Evolutionary conservation across 2,113 vertebrate genomes (phyloP), one percentile per base, ranked within the genome.

Genomic region (Thamnaconus septentrionalis): DNA sequence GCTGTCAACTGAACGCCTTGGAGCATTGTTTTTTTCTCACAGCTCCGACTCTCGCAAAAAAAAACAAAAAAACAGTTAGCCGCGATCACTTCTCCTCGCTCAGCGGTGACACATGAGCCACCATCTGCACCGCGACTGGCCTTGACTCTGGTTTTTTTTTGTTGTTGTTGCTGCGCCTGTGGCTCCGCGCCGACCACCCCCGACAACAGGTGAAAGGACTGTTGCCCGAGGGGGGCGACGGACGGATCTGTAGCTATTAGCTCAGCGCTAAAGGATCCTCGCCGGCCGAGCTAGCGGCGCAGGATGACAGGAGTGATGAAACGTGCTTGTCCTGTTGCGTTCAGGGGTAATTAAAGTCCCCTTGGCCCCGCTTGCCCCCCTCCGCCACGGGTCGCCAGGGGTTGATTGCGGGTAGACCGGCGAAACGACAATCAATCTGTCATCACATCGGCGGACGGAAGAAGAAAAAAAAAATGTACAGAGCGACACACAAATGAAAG

Each of bases 191-290:
- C 3, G 5, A 40, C 42, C 10, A 8, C n/a, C n/a, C 0, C 0
- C 48, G 66, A 69, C 70, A 85, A 81, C 83, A 89, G 80, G 78
- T 83, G 73, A 77, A 31, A 31, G 18, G 18, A 31, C 18, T 31
- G 18, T 31, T 31, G 18, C 18, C 18, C 18, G 18, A 31, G 18
- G 18, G 18, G 18, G 18, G 18, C 18, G 18, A 31, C 18, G 18
- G 18, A 31, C 18, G 18, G 18, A 31, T 31, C 18, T 31, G 18
- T 31, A 31, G 18, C 18, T 31, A 47, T 69, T 46, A 75, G 51
- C 61, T 47, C 58, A 45, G 41, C 31, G 60, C 51, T 8, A 75
- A 64, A 68, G 9, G 42, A 64, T 49, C 50, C 58, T 44, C 45
- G 53, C 0, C 10, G 64, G 47, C 56, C 7, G 5, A 76, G 79